Evolutionary conservation across 2,888 invertebrate species (phyloP).

Genomic region (Amblyjoppa fuscipennis): DNA sequence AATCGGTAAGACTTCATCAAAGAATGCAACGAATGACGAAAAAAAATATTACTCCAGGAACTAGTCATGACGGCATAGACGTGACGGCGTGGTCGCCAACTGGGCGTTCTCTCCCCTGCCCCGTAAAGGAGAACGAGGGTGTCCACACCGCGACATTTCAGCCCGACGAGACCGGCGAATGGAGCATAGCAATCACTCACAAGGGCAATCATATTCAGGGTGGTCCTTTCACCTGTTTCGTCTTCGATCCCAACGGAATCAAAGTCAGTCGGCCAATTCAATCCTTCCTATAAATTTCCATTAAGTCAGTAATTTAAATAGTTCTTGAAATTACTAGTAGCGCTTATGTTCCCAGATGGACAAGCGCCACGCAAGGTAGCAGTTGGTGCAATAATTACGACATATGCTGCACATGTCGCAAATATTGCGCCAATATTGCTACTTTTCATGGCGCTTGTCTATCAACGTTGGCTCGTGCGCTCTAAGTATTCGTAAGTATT

Average conservation of each 20-base stretch:
- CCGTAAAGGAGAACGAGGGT: constrained; percentile 94
- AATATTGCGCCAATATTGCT: no score
- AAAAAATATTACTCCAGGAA: constrained; percentile 76
- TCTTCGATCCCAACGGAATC: constrained; percentile 97
- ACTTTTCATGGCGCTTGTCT: no score
- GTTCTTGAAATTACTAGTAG: no score
- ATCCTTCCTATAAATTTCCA: not conserved
- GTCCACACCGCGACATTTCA: constrained; percentile 98
- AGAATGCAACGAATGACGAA: not conserved
- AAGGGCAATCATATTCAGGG: constrained; percentile 98
- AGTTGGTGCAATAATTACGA: no score
- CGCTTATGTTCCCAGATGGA: no score
- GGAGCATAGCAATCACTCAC: constrained; percentile 98
- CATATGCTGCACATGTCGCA: no score
- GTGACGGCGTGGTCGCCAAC: constrained; percentile 97
- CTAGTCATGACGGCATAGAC: constrained; percentile 90
- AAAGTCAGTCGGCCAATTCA: constrained; percentile 85
- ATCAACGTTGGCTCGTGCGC: no score
- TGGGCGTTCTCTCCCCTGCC: constrained; percentile 92
- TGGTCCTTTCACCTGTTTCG: constrained; percentile 98
- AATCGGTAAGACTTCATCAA: not conserved
- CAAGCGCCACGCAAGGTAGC: no score
- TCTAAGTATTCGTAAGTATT: not conserved
- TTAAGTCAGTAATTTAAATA: not conserved
- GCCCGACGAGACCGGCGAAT: constrained; percentile 98